These are phyloP conservation scores for Rhinolophus ferrumequinum DNA, from an alignment of 2,113 vertebrate genomes.

Conservation along the genomic window DNA sequence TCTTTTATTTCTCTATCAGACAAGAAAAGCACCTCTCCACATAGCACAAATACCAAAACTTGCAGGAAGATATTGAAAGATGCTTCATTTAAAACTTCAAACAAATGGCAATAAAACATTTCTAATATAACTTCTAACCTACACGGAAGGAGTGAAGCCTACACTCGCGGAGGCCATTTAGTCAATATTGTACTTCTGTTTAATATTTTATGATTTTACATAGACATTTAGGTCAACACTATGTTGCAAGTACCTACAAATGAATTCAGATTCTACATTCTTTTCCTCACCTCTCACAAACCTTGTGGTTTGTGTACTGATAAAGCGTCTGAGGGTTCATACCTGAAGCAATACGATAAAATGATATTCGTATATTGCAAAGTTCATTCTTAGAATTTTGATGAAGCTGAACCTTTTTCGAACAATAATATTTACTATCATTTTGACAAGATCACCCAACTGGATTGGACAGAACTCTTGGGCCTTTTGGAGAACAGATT, in stretches of 20 bases:
- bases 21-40: not conserved
- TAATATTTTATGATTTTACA: not conserved
- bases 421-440: not conserved
- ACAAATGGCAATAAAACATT: slow-evolving; percentile 7
- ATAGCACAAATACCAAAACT: not conserved
- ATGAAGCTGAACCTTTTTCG: not conserved
- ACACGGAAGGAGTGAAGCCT: not conserved
- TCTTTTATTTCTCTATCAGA: not conserved
- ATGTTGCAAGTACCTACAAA: not conserved
- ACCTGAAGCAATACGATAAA: not conserved
- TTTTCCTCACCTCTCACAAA: not conserved
- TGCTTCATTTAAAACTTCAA: slow-evolving; percentile 31
- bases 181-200: not conserved
- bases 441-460: not conserved
- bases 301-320: not conserved
- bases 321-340: not conserved
- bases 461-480: not conserved
- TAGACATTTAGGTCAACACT: not conserved
- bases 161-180: not conserved
- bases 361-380: not conserved
- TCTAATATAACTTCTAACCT: not conserved
- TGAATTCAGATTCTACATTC: not conserved
- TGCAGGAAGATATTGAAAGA: slow-evolving; percentile 37
- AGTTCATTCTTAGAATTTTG: not conserved
- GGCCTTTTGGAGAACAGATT: not conserved